phyloP scores from a whole-genome alignment of 2,113 vertebrate genomes.

The Periophthalmus modestus region DNA sequence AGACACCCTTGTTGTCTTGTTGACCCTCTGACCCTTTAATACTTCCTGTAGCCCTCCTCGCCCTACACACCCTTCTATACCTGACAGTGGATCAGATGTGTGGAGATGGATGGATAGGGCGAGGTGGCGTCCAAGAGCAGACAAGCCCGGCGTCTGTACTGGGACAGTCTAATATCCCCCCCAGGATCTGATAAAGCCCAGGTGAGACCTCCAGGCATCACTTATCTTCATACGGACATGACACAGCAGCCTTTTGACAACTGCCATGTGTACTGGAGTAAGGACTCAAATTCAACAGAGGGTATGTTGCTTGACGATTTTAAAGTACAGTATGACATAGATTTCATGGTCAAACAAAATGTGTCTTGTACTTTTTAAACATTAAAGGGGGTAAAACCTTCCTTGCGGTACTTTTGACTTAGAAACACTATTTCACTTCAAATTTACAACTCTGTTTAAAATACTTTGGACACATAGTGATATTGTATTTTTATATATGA shows the following conservation, averaged over 20 bases:
- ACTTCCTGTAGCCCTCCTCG: not conserved
- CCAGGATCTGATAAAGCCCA: constrained; percentile 2
- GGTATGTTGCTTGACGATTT: too few species aligned
- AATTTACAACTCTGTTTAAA: too few species aligned
- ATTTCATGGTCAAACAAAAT: not conserved
- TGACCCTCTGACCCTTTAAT: not conserved
- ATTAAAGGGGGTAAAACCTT: not conserved
- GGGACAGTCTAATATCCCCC: not conserved
- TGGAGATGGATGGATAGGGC: not conserved
- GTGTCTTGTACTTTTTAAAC: not conserved
- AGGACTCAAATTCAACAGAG: not conserved
- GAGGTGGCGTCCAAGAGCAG: not conserved
- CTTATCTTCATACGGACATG: not conserved
- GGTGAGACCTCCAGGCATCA: not conserved
- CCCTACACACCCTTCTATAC: not conserved
- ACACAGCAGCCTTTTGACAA: not conserved
- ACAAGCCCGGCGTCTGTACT: constrained; percentile 1
- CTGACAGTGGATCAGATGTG: not conserved
- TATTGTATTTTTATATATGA: too few species aligned
- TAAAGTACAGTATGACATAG: too few species aligned
- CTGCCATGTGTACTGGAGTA: not conserved
- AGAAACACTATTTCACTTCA: too few species aligned
- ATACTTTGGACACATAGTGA: too few species aligned
- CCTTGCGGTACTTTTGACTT: not conserved
- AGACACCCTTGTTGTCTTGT: not conserved